phyloP scores from a whole-genome alignment of 2,888 invertebrate species.

The Hyppa rectilinea region DNA sequence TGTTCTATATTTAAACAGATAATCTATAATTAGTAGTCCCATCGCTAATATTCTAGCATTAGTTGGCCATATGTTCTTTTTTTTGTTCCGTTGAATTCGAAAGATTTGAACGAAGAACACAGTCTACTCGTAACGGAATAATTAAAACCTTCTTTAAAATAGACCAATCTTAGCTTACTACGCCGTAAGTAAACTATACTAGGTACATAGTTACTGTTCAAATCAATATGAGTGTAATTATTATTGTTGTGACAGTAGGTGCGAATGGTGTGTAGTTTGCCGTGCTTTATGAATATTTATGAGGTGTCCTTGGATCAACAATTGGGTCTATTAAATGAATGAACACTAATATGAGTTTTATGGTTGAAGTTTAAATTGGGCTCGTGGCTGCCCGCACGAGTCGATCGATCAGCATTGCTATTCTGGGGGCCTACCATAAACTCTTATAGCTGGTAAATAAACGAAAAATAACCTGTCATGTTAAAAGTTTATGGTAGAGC shows the following conservation, averaged over 20 bases:
- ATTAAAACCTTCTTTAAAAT: neutral
- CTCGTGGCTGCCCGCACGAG: too few relatives aligned
- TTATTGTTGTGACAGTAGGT: constrained; percentile 23
- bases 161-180: constrained; percentile 15
- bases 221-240: constrained; percentile 40
- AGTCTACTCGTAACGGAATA: constrained; percentile 13
- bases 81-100: constrained; percentile 26
- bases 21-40: constrained; percentile 10
- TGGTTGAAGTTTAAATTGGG: constrained; percentile 26
- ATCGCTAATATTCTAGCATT: constrained; percentile 14
- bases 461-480: too few relatives aligned
- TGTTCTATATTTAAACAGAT: neutral
- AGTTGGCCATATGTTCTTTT: constrained; percentile 36
- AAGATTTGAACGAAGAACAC: constrained; percentile 18
- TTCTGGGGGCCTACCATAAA: too few relatives aligned
- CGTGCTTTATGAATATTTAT: constrained; percentile 48
- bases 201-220: constrained; percentile 37
- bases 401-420: too few relatives aligned
- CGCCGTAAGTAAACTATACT: constrained; percentile 27
- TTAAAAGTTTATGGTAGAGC: too few relatives aligned
- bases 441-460: too few relatives aligned
- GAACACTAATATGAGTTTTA: constrained; percentile 32
- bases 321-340: constrained; percentile 46
- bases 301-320: constrained; percentile 45
- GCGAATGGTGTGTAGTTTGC: constrained; percentile 25